These are phyloP conservation scores for Percina caprodes DNA, from an alignment of 2,113 vertebrate species.

Conservation along the genomic window DNA sequence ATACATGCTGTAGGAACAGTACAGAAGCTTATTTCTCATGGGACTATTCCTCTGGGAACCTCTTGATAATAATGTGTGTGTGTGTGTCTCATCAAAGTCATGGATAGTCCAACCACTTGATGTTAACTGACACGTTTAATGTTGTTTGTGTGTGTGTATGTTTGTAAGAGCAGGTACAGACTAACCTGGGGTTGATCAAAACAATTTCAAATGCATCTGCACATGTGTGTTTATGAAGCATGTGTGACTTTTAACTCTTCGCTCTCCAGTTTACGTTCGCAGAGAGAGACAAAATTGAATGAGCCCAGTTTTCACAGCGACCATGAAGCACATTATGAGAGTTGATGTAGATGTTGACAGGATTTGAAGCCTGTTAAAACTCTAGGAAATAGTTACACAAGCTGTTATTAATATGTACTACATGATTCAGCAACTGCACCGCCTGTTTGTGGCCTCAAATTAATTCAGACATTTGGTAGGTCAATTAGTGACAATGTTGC, in stretches of 20 bases:
- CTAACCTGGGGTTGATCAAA: constrained; percentile 12
- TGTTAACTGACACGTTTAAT: not conserved
- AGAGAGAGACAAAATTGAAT: not conserved
- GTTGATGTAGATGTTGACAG: not conserved
- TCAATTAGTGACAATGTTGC: constrained; percentile 10
- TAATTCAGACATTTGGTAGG: not conserved
- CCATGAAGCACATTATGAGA: not conserved
- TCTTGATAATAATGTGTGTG: constrained; percentile 7
- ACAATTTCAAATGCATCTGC: not conserved
- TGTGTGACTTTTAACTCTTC: not conserved
- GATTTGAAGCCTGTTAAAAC: not conserved
- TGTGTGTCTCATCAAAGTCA: constrained; percentile 3
- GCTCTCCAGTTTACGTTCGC: not conserved
- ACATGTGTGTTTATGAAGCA: constrained; percentile 22
- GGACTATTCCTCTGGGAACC: constrained; percentile 45
- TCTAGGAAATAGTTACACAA: not conserved
- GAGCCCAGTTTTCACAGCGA: not conserved
- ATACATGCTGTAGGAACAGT: constrained; percentile 51
- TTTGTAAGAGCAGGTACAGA: not conserved
- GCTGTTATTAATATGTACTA: not conserved
- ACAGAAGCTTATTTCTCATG: constrained; percentile 59
- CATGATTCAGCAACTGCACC: not conserved
- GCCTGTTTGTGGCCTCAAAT: not conserved
- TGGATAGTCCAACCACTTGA: constrained; percentile 3
- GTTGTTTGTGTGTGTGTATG: constrained; percentile 1